Percentiles rank a stretch among this genome's conserved stretches.
phyloP scores from a whole-genome alignment of 2,888 invertebrate genomes.

The Diplolepis rosae region DNA sequence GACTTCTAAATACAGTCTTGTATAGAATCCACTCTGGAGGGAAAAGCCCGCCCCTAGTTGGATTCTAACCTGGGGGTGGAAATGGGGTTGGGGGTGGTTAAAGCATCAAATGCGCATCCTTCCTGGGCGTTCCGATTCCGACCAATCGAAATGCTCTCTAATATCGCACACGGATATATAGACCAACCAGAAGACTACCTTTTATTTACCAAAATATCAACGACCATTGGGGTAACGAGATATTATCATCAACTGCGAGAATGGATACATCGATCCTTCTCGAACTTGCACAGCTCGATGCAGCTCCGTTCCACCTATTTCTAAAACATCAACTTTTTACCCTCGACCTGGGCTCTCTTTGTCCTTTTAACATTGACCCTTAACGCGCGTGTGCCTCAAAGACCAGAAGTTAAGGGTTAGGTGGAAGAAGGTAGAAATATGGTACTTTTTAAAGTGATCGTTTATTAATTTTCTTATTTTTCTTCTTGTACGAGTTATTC shows the following conservation, averaged over 20 bases:
- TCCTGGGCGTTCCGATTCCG: slow-evolving; percentile 70
- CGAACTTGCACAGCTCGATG: slow-evolving; percentile 2
- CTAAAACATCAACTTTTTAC: slow-evolving; percentile 11
- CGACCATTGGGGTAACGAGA: slow-evolving; percentile 65
- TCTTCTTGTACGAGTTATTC: too few species aligned
- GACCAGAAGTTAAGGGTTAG: not conserved
- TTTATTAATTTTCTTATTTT: not conserved
- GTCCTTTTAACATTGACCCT: slow-evolving; percentile 23
- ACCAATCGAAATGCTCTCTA: slow-evolving; percentile 63
- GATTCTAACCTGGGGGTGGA: slow-evolving; percentile 54
- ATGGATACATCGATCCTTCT: slow-evolving; percentile 50
- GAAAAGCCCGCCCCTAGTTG: slow-evolving; percentile 35
- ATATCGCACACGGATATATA: slow-evolving; percentile 56
- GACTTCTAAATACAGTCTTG: not conserved
- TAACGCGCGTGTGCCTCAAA: not conserved
- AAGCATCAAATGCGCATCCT: slow-evolving; percentile 69
- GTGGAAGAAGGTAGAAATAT: not conserved
- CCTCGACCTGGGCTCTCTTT: slow-evolving; percentile 4
- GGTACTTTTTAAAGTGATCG: not conserved
- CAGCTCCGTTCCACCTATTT: slow-evolving; percentile 18
- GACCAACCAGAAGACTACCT: slow-evolving; percentile 58
- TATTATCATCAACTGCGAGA: slow-evolving; percentile 60
- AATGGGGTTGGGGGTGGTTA: slow-evolving; percentile 44
- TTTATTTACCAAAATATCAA: slow-evolving; percentile 67
- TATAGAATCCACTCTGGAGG: not conserved